Conservation (phyloP, 2,888 invertebrate species). For the Drosophila neoperkinsi region DNA sequence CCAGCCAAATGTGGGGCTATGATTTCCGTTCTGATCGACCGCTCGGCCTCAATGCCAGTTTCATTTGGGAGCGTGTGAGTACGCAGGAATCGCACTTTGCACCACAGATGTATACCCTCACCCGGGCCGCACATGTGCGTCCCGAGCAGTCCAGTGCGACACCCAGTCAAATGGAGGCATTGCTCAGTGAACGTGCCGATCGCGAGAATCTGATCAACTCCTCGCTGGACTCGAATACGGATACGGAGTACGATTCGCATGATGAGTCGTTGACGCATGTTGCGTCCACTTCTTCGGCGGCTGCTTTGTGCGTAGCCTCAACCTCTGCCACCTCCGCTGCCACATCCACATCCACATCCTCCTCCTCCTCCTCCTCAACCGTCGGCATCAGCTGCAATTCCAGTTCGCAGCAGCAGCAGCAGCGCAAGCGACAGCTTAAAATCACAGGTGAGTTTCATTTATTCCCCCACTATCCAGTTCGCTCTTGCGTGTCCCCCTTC, state of each 20-base stretch:
- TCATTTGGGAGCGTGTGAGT: slow-evolving; percentile 84
- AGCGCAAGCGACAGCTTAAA: slow-evolving; percentile 84
- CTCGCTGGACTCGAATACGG: slow-evolving; percentile 77
- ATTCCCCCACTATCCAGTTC: background rate
- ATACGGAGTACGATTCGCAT: slow-evolving; percentile 82
- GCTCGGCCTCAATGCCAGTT: slow-evolving; percentile 75
- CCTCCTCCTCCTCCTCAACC: background rate
- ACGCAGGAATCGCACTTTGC: slow-evolving; percentile 80
- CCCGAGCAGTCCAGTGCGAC: slow-evolving; percentile 36
- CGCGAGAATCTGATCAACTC: slow-evolving; percentile 78
- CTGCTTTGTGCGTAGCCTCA: slow-evolving; percentile 28
- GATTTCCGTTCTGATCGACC: slow-evolving; percentile 84
- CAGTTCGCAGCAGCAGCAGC: slow-evolving; percentile 54
- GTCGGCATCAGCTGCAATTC: slow-evolving; percentile 11
- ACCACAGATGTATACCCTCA: slow-evolving; percentile 84
- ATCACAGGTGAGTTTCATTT: slow-evolving; percentile 84
- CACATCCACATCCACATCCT: background rate
- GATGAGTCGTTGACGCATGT: slow-evolving; percentile 74
- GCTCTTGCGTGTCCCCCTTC: slow-evolving; percentile 13
- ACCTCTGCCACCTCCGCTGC: slow-evolving; percentile 19
- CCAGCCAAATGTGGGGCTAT: slow-evolving; percentile 87
- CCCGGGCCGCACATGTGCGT: slow-evolving; percentile 85
- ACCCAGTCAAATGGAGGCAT: slow-evolving; percentile 68
- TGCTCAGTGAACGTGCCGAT: slow-evolving; percentile 83
- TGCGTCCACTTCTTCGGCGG: slow-evolving; percentile 55